These are phyloP conservation scores for Cryptoleucopteryx plumbea DNA, from an alignment of 2,113 vertebrate species.

Conservation along the genomic window DNA sequence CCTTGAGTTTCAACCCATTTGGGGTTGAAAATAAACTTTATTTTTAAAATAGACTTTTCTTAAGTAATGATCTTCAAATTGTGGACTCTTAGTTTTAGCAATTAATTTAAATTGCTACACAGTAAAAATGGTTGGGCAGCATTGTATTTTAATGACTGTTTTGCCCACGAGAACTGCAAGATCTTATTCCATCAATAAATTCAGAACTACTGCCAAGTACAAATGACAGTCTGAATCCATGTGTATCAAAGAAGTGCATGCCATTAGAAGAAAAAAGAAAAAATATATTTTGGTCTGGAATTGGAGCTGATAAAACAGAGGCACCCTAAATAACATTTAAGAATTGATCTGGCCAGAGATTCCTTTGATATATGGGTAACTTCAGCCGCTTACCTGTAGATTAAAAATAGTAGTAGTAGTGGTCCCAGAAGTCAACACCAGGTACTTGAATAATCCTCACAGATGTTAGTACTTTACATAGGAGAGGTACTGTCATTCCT, in stretches of 20 bases:
- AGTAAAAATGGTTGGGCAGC: neutral
- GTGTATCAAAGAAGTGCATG: neutral
- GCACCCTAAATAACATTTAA: neutral
- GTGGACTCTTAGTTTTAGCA: neutral
- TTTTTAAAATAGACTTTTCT: neutral
- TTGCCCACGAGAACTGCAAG: neutral
- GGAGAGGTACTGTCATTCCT: neutral
- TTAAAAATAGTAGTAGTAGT: neutral
- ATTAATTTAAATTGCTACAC: neutral
- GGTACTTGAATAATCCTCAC: neutral
- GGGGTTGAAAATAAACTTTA: neutral
- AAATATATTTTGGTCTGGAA: neutral
- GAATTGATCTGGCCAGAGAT: neutral
- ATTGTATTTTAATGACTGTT: neutral
- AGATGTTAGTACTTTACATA: conserved; percentile 21
- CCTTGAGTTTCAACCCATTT: neutral
- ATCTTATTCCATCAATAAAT: neutral
- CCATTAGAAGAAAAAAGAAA: neutral
- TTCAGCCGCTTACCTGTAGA: neutral
- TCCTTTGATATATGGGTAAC: neutral
- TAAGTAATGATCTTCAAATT: neutral
- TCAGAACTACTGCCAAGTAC: neutral
- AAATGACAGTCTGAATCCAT: neutral
- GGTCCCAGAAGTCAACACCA: neutral
- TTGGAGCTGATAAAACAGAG: neutral